Base-by-base conservation (phyloP, 2,797 vertebrate genomes). In the Emydoidea blandingii region DNA sequence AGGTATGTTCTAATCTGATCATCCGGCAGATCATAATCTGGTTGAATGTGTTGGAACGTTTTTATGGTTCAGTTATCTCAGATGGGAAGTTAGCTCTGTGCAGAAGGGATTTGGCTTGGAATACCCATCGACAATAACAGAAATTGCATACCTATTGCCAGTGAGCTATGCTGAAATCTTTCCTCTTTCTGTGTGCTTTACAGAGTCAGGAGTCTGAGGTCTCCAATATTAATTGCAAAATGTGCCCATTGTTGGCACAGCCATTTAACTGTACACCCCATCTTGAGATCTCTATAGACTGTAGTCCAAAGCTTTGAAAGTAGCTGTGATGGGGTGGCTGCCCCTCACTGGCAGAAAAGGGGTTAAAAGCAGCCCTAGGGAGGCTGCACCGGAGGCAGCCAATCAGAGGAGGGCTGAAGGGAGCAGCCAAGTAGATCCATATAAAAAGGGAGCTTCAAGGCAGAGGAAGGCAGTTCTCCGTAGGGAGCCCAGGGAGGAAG, bases 101-200 rank as follows among this genome's bases (percentile, higher is more conserved):
- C 76, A 86, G 84, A 2, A 0, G 79, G 41, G n/a, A 29, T 41
- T 8, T 37, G 49, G 41, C 10, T 78, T 52, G 62, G 47, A 4
- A 3, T 1, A 5, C 68, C 56, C 10, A 2, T 41, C 56, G 65
- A 25, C 3, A 4, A 52, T 56, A 72, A 81, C 62, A 9, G 62
- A 53, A 65, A 5, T 29, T 11, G 0, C 52, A 23, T 21, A 89
- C 27, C 56, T 2, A 53, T n/a, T 74, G 19, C 18, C 52, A 18
- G 31, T 0, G 1, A 50, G 1, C 19, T 49, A 41, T 10, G 0
- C 49, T 31, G 86, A 72, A 2, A 34, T 8, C 83, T 57, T 72
- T 57, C 79, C 68, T 89, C 59, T 53, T 86, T 34, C 88, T 4
- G 47, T 2, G 0, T 21, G 76, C 54, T 34, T 7, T 1, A 0